Evolutionary conservation across 35 echinoderm and acorn worm species (phyloP), one percentile per base, ranked within the genome.

Genomic region (Antedon bifida): DNA sequence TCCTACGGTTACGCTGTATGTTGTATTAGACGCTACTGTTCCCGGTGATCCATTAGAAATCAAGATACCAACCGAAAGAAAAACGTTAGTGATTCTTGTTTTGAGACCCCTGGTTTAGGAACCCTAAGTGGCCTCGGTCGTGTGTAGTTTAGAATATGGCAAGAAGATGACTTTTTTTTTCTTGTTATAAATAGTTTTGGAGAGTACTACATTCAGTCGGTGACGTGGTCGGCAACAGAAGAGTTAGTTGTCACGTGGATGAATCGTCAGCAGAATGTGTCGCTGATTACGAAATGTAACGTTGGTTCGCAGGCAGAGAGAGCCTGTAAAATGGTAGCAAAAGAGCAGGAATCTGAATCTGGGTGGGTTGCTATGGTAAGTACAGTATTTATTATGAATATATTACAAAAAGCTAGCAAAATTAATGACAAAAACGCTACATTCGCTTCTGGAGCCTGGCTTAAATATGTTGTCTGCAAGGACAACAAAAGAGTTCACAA

Each of bases 301-400:
- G 75, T 81, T 19, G 82, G 90, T 38, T 38, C 64, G 19, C 51
- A 64, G 51, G 19, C 10, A 11, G 19, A 64, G 51, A 26, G 9
- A 16, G 26, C 51, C 26, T 64, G 51, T 64, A 64, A 64, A 64
- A 64, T 2, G 2, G 19, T 64, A 64, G 51, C 9, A 64, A 42
- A 83, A 17, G 87, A 92, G 30, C 34, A 90, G 0, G 23, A 85
- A 44, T 73, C 78, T 29, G 30, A 44, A 31, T 81, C 82, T 73
- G 94, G 94, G 51, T 97, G 94, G 94, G 78, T 97, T 73, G 88
- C 90, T 19, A 26, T 79, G 82, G 94, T 97, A 51, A 86, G 91
- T 79, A 76, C 14, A 7, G 38, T 42, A 7, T 42, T 42, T 42
- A 42, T 42, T 75, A 29, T 28, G n/a, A n/a, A n/a, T n/a, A n/a